Evolutionary conservation across 2,797 vertebrate genomes (phyloP).

Genomic region (Synanceia verrucosa): DNA sequence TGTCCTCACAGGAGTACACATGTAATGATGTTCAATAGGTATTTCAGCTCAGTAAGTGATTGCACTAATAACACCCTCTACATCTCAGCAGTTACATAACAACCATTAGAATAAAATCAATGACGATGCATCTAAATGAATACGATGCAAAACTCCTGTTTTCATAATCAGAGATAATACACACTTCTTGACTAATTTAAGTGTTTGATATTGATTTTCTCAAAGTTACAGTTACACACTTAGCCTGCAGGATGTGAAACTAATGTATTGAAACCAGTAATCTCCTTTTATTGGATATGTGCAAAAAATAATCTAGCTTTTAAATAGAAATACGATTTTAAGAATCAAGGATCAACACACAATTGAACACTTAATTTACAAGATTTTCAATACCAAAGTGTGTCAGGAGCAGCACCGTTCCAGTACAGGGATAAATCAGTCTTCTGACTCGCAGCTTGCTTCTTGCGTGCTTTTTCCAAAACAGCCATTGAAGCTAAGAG

Average conservation of each 20-base stretch:
- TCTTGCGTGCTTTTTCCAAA: conserved; percentile 26
- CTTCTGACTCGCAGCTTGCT: conserved; percentile 38
- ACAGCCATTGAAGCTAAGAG: conserved; percentile 43
- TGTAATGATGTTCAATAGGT: conserved; percentile 11
- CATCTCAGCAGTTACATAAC: neutral
- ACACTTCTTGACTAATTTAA: neutral
- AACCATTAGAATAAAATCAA: neutral
- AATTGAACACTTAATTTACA: conserved; percentile 5
- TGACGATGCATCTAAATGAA: neutral
- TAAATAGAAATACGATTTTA: conserved; percentile 20
- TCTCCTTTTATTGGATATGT: neutral
- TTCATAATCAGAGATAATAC: neutral
- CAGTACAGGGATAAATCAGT: conserved; percentile 17
- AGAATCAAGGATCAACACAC: neutral
- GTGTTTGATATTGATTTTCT: neutral
- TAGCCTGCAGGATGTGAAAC: neutral
- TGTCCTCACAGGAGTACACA: neutral
- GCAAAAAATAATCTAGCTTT: neutral
- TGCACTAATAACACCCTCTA: conserved; percentile 12
- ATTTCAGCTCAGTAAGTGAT: conserved; percentile 27
- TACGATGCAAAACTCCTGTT: neutral
- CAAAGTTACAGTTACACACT: neutral
- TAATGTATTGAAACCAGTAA: neutral
- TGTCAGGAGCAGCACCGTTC: neutral
- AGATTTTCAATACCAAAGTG: conserved; percentile 21